Evolutionary conservation across 2,888 invertebrate species (phyloP).

Genomic region (Monopis laevigella): DNA sequence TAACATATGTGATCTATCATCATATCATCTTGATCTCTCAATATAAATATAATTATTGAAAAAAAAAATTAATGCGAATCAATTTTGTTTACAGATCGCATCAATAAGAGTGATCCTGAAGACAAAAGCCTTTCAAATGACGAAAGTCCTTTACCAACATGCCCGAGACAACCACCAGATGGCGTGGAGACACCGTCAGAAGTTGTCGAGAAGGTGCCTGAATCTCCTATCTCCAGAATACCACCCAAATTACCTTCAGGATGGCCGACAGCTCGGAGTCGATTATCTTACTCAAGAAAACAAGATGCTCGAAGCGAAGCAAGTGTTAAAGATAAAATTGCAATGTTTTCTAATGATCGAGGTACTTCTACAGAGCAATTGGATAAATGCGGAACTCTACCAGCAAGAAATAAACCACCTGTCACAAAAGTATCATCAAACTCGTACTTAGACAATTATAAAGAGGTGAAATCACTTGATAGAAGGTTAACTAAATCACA

Average conservation of each 20-base stretch:
- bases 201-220: conserved; percentile 66
- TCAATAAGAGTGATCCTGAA: conserved; percentile 53
- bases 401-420: conserved; percentile 30
- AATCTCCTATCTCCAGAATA: conserved; percentile 39
- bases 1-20: too few species aligned
- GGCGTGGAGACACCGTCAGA: conserved; percentile 83
- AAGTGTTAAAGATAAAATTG: conserved; percentile 87
- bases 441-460: conserved; percentile 34
- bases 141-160: conserved; percentile 60
- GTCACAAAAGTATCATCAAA: conserved; percentile 1
- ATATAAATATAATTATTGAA: too few species aligned
- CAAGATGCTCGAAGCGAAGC: conserved; percentile 83
- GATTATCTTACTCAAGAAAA: conserved; percentile 63
- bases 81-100: conserved; percentile 55
- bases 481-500: conserved; percentile 56
- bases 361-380: conserved; percentile 44
- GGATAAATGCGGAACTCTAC: conserved; percentile 53
- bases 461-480: conserved; percentile 46
- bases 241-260: conserved; percentile 41
- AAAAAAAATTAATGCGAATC: too few species aligned
- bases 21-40: too few species aligned
- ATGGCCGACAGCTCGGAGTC: conserved; percentile 39
- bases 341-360: conserved; percentile 78
- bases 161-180: conserved; percentile 81
- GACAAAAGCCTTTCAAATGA: conserved; percentile 60